Conservation (phyloP, 2,797 vertebrate species). For the Syndactyla subalaris region DNA sequence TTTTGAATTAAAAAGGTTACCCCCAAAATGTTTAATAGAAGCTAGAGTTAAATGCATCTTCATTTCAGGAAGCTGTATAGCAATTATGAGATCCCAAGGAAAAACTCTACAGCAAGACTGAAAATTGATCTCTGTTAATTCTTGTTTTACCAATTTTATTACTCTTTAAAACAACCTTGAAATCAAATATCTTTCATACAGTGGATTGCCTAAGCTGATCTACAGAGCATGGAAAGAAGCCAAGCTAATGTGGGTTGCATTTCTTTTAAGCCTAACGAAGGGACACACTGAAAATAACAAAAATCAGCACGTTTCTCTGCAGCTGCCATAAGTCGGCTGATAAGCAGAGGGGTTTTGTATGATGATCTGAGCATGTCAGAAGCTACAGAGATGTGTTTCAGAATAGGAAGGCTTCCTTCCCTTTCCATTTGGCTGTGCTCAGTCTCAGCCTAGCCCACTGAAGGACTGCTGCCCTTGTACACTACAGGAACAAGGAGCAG, state of each 20-base stretch:
- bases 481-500: neutral
- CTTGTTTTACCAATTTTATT: neutral
- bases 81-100: neutral
- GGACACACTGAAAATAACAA: neutral
- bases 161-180: neutral
- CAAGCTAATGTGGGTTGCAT: neutral
- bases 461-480: neutral
- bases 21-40: neutral
- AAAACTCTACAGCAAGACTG: neutral
- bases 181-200: neutral
- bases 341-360: neutral
- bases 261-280: neutral
- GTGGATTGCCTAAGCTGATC: neutral
- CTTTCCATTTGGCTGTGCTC: neutral
- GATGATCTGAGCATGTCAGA: neutral
- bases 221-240: neutral
- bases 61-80: neutral
- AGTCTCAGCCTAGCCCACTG: neutral
- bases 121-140: neutral
- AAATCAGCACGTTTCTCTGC: neutral
- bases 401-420: neutral
- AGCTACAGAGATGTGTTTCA: neutral
- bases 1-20: neutral
- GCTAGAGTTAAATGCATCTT: neutral
- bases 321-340: accelerated